A percentile compares a stretch with the other conserved stretches of the same genome.
phyloP scores from a whole-genome alignment of 1,140 invertebrate genomes.

The Drosophila tsacasi region DNA sequence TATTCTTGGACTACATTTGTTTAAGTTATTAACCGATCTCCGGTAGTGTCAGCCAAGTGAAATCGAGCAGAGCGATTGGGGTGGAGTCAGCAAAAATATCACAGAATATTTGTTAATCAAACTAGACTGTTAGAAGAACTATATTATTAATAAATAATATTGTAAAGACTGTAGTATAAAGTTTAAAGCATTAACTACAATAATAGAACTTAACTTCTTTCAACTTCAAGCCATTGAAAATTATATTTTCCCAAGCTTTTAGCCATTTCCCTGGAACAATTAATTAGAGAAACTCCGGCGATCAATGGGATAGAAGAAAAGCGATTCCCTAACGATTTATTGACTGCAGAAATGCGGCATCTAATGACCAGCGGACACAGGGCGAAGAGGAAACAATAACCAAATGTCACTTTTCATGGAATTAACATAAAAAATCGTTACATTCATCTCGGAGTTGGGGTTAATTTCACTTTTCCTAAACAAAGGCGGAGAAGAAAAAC shows the following conservation, averaged over 20 bases:
- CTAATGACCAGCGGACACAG: constrained; percentile 25
- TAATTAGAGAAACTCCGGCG: constrained; percentile 53
- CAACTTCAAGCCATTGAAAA: not conserved
- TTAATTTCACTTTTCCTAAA: constrained; percentile 76
- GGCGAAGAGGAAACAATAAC: constrained; percentile 19
- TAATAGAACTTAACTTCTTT: not conserved
- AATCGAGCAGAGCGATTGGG: constrained; percentile 12
- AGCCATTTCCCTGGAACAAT: constrained; percentile 14
- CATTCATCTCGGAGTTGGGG: constrained; percentile 12
- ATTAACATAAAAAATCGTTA: constrained; percentile 56
- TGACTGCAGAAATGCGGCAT: constrained; percentile 21
- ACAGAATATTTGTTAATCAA: no score
- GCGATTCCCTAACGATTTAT: constrained; percentile 41
- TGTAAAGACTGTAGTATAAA: no score
- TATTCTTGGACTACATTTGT: constrained; percentile 65
- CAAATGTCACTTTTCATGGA: constrained; percentile 63
- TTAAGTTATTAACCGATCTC: constrained; percentile 21
- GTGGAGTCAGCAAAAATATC: not conserved
- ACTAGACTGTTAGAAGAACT: not conserved
- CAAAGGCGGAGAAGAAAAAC: constrained; percentile 72
- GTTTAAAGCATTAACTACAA: no score
- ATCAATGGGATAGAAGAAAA: constrained; percentile 5
- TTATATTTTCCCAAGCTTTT: not conserved
- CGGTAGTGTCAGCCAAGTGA: constrained; percentile 24
- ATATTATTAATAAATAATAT: no score